Evolutionary conservation across 2,797 vertebrate species (phyloP), one percentile per base, ranked within the genome.

Genomic region (Rallus crepitans): DNA sequence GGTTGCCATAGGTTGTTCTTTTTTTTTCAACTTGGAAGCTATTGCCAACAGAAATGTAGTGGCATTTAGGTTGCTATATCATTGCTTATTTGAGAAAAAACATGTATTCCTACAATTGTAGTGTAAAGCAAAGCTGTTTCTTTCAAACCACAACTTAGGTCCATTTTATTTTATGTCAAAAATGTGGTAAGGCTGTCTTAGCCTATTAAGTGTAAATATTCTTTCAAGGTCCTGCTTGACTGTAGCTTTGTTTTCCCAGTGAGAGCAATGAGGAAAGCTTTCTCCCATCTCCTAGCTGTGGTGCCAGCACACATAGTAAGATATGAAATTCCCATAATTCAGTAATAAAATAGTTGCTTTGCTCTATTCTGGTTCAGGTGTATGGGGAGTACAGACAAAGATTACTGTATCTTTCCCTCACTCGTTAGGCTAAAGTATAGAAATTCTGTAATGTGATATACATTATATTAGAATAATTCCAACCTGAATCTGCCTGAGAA

Each of bases 321-420:
- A 55, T 48, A 47, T 12, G 6, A 56, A 76, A 73, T 69, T 33
- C 19, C 12, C 10, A 1, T 69, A 39, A 15, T 39, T 33, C 15
- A 39, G 7, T 35, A 15, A 28, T 16, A 56, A 69, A 86, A 3
- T 27, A 39, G 27, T 33, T 82, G 16, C 7, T 93, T 82, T 86
- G 20, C 12, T 33, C 55, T 47, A 15, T 48, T 18, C 27, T 71
- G 21, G 7, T 59, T 59, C 42, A 25, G 7, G n/a, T 69, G 3
- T 47, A 12, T 75, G 42, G 37, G 30, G 16, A 76, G 33, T 35
- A 33, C 11, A 60, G 40, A 9, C 19, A 45, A 77, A 82, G 16
- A 18, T 31, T 20, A 21, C 15, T 0, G 0, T 40, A 25, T 77
- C 28, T 17, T 82, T 71, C 42, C 18, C n/a, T 75, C 6, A 0